Percentiles rank a stretch among this genome's conserved stretches.
Evolutionary conservation across 2,797 vertebrate genomes (phyloP).

Genomic region (Rhinichthys osculus): DNA sequence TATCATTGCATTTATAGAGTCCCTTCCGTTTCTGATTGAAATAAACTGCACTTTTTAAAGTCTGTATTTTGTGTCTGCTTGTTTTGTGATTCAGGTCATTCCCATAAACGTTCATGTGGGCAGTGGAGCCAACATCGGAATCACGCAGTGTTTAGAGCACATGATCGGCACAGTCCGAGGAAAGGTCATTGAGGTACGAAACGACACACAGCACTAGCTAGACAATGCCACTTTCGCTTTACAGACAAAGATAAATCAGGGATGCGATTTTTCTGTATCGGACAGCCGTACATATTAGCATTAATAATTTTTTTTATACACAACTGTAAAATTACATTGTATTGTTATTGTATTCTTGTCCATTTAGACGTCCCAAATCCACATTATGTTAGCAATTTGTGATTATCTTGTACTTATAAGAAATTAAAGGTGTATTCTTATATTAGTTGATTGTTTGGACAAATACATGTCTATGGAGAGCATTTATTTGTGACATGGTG

Average conservation of each 20-base stretch:
- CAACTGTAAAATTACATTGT: background rate
- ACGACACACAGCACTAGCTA: background rate
- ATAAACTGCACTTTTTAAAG: background rate
- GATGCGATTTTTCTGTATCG: background rate
- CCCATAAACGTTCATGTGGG: conserved; percentile 88
- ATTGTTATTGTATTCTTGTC: background rate
- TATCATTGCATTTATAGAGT: background rate
- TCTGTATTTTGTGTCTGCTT: conserved; percentile 8
- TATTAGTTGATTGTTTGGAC: background rate
- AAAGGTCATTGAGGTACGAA: conserved; percentile 92
- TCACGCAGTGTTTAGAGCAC: conserved; percentile 95
- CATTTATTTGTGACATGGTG: background rate
- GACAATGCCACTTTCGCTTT: background rate
- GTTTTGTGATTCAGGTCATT: conserved; percentile 83
- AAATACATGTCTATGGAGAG: background rate
- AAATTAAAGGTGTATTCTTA: background rate
- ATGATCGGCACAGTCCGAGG: conserved; percentile 90
- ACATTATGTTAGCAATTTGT: background rate
- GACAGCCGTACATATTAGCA: background rate
- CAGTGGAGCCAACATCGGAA: conserved; percentile 85
- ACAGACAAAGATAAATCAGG: background rate
- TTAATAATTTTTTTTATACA: background rate
- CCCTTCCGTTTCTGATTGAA: background rate
- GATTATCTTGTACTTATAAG: background rate
- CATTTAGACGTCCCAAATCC: background rate